Conservation (phyloP, 2,888 invertebrate genomes). For the Leucoma salicis region DNA sequence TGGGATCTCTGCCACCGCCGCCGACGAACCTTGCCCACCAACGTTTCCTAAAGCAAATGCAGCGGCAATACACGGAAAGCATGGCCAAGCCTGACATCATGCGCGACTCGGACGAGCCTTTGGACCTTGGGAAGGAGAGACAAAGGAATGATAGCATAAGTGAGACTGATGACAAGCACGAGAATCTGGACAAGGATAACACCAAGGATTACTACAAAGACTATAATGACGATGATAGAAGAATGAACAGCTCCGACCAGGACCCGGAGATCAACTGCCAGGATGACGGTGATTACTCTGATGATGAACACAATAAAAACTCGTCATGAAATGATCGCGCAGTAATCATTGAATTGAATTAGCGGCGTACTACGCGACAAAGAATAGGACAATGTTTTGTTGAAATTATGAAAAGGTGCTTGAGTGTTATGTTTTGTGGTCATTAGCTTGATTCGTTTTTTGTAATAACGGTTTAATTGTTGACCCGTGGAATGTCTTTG, state of each 20-base stretch:
- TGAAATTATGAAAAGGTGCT: conserved; percentile 74
- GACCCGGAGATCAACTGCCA: conserved; percentile 62
- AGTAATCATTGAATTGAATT: conserved; percentile 38
- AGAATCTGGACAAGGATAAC: conserved; percentile 76
- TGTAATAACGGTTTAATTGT: conserved; percentile 68
- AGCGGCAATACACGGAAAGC: conserved; percentile 81
- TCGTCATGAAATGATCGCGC: conserved; percentile 64
- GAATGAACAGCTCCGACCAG: conserved; percentile 49
- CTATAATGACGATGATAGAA: conserved; percentile 57
- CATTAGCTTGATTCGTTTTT: conserved; percentile 64
- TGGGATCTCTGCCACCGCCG: conserved; percentile 79
- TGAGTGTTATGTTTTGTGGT: conserved; percentile 76
- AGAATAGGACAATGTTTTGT: conserved; percentile 63
- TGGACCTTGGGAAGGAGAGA: conserved; percentile 80
- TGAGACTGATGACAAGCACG: conserved; percentile 74
- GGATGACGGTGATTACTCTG: conserved; percentile 74
- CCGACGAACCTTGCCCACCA: conserved; percentile 80
- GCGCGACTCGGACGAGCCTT: conserved; percentile 77
- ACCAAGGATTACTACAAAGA: conserved; percentile 62
- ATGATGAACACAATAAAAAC: conserved; percentile 68
- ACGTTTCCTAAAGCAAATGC: conserved; percentile 84
- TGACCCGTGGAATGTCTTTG: conserved; percentile 79
- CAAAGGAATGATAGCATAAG: conserved; percentile 62
- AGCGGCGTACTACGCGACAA: conserved; percentile 42
- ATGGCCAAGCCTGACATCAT: conserved; percentile 81